Conservation (phyloP, 2,888 invertebrate genomes). For the Oscheius onirici region DNA sequence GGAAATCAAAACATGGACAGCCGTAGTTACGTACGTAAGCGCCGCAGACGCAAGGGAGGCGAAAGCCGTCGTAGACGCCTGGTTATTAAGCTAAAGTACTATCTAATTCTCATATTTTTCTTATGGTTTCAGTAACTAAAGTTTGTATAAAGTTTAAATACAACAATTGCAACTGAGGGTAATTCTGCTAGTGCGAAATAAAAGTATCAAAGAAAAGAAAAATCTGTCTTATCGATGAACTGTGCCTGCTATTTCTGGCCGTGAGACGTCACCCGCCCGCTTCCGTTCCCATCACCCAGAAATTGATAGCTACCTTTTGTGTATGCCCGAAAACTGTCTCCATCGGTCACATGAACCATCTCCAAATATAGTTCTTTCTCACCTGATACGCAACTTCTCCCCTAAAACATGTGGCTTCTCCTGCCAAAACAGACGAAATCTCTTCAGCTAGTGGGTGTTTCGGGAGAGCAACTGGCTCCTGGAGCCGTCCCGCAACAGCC, state of each 20-base stretch:
- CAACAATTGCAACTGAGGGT: no score
- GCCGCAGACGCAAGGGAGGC: no score
- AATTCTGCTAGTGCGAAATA: no score
- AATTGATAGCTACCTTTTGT: background rate
- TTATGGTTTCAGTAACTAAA: no score
- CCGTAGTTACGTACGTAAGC: no score
- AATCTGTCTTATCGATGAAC: background rate
- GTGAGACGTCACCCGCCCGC: background rate
- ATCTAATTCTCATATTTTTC: no score
- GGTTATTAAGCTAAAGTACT: no score
- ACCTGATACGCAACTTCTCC: background rate
- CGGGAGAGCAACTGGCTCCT: constrained; percentile 55
- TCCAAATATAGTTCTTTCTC: background rate
- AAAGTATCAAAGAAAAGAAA: no score
- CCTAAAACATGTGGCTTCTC: background rate
- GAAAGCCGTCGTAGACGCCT: no score
- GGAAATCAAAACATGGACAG: no score
- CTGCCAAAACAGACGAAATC: background rate
- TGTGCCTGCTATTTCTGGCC: background rate
- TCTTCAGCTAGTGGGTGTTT: constrained; percentile 48
- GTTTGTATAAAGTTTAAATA: no score
- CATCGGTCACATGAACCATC: background rate
- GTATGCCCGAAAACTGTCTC: background rate
- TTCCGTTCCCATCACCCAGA: background rate
- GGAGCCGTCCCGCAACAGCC: constrained; percentile 54